phyloP scores from a whole-genome alignment of 1,140 invertebrate genomes.

The Drosophila novamexicana region DNA sequence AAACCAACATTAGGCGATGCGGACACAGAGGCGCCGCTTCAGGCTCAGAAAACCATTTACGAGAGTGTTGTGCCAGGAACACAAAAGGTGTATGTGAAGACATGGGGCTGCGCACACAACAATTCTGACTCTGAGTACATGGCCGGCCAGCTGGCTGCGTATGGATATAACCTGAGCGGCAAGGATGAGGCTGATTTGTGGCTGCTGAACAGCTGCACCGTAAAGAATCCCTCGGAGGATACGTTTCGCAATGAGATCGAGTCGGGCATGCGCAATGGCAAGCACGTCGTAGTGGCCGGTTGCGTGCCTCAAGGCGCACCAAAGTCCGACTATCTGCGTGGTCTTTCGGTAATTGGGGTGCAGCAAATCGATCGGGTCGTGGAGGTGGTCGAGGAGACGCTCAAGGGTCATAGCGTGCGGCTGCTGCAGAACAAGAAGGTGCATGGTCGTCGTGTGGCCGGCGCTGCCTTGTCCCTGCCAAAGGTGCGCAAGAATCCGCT shows the following conservation, averaged over 20 bases:
- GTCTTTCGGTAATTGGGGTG: slow-evolving; percentile 95
- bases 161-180: slow-evolving; percentile 94
- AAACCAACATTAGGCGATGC: slow-evolving; percentile 23
- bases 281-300: slow-evolving; percentile 96
- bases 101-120: slow-evolving; percentile 99
- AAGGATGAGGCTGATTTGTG: slow-evolving; percentile 95
- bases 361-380: slow-evolving; percentile 99
- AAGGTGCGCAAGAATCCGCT: slow-evolving; percentile 98
- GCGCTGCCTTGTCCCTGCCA: slow-evolving; percentile 93
- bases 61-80: slow-evolving; percentile 93
- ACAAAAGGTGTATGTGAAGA: slow-evolving; percentile 96
- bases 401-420: slow-evolving; percentile 90
- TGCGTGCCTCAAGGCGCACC: slow-evolving; percentile 97
- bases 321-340: slow-evolving; percentile 90
- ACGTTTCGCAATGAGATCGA: slow-evolving; percentile 98
- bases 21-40: slow-evolving; percentile 40
- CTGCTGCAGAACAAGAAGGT: slow-evolving; percentile 94
- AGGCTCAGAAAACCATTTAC: slow-evolving; percentile 64
- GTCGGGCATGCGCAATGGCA: slow-evolving; percentile 89
- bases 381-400: slow-evolving; percentile 98
- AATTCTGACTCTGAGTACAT: slow-evolving; percentile 99
- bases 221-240: slow-evolving; percentile 98
- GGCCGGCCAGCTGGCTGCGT: slow-evolving; percentile 95
- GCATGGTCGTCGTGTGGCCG: slow-evolving; percentile 93
- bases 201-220: slow-evolving; percentile 98